phyloP scores from a whole-genome alignment of 1,140 invertebrate genomes.

The Dendroctonus valens region DNA sequence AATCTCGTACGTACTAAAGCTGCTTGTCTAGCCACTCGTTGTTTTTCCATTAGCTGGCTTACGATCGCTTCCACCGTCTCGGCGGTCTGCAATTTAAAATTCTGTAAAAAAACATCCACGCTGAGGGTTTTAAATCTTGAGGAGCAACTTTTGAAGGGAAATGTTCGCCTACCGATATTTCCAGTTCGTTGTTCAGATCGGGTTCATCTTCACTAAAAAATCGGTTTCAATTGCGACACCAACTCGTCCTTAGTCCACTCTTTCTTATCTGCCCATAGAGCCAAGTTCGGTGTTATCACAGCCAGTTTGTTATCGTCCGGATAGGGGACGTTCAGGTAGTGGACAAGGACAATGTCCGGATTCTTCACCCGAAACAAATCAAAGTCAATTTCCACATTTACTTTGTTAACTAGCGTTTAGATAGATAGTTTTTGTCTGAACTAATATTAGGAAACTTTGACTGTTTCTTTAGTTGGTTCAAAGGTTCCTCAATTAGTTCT shows the following conservation, averaged over 20 bases:
- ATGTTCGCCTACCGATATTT: conserved; percentile 71
- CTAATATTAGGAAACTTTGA: neutral
- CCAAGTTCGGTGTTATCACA: conserved; percentile 87
- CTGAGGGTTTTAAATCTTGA: neutral
- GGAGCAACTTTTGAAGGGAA: neutral
- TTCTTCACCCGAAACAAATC: conserved; percentile 61
- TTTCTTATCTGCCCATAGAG: conserved; percentile 92
- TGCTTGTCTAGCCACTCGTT: conserved; percentile 69
- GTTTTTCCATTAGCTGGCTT: conserved; percentile 84
- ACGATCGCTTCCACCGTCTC: conserved; percentile 87
- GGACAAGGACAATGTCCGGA: conserved; percentile 95
- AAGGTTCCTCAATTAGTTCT: neutral
- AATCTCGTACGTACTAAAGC: conserved; percentile 52
- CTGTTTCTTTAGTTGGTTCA: neutral
- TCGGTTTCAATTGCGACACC: conserved; percentile 93
- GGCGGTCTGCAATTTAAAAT: conserved; percentile 63
- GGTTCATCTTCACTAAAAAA: conserved; percentile 88
- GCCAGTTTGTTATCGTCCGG: conserved; percentile 91
- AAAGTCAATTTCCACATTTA: neutral
- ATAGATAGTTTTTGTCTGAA: too few species aligned
- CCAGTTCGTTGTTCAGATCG: conserved; percentile 80
- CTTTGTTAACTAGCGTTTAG: neutral
- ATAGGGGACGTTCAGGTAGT: conserved; percentile 97
- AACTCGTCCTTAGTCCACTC: conserved; percentile 98
- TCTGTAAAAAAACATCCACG: conserved; percentile 17